A percentile compares a stretch with the other conserved stretches of the same genome.
phyloP scores from a whole-genome alignment of 2,797 vertebrate species.

The Hydrolagus colliei region DNA sequence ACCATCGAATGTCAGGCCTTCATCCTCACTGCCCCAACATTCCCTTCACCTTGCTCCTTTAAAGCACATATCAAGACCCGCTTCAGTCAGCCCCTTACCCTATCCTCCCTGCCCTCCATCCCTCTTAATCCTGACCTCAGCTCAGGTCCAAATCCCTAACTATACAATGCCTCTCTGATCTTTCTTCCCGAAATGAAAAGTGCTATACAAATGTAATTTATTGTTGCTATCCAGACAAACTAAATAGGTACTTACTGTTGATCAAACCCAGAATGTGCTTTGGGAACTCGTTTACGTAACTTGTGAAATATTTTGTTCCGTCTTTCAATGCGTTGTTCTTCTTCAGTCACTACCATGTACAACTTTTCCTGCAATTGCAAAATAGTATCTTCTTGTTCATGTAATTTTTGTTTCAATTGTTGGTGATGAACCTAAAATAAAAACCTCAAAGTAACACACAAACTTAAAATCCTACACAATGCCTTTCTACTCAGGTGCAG shows the following conservation, averaged over 20 bases:
- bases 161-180: too few species aligned
- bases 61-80: too few species aligned
- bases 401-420: slow-evolving; percentile 57
- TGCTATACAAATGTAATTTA: too few species aligned
- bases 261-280: slow-evolving; percentile 51
- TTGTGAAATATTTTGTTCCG: slow-evolving; percentile 61
- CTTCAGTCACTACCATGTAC: slow-evolving; percentile 52
- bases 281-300: slow-evolving; percentile 54
- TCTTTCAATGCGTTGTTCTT: slow-evolving; percentile 52
- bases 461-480: not conserved
- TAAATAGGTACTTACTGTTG: slow-evolving; percentile 54
- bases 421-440: slow-evolving; percentile 53
- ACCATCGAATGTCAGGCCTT: too few species aligned
- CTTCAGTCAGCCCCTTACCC: too few species aligned
- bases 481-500: too few species aligned
- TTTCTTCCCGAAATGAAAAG: too few species aligned
- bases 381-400: slow-evolving; percentile 56
- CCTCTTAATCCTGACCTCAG: too few species aligned
- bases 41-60: too few species aligned
- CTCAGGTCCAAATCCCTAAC: too few species aligned
- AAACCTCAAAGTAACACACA: not conserved
- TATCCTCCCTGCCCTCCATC: too few species aligned
- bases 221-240: not conserved
- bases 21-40: too few species aligned
- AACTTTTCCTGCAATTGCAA: slow-evolving; percentile 64